Base-by-base conservation (phyloP, 2,797 vertebrate species). In the Coregonus sp. region DNA sequence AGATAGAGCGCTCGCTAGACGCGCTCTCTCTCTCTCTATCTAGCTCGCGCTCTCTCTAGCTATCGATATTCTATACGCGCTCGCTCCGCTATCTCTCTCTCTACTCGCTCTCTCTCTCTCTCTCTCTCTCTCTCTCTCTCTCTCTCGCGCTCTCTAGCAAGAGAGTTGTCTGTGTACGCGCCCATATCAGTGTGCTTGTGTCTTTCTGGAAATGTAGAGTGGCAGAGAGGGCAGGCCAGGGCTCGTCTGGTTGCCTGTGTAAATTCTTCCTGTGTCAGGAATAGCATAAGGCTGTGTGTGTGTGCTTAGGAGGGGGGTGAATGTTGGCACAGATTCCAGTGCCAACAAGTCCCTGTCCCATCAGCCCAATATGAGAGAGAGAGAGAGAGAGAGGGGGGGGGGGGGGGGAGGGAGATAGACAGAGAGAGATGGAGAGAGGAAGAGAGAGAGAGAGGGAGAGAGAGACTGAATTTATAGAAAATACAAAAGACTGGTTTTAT, bases 201-300 rank as follows among this genome's bases (percentile, higher is more conserved):
- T 50, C 63, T 31, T 54, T 76, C 61, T 73, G 72, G 73, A 74
- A 47, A 70, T 75, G 73, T 81, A 78, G 75, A 77, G 73, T 75
- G 75, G 72, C 73, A 73, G 20, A 33, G n/a, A 20, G 72, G 78
- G 81, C 90, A 87, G 83, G 92, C 85, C 74, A 67, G 83, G 86
- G 80, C 91, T 86, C 87, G 90, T 86, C 84, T 82, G 74, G 73
- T 78, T 81, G 77, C 79, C 78, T 84, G 84, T 87, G 83, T 86
- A 85, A 86, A 92, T 91, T 89, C 86, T 89, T 90, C 81, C 63
- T 82, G 80, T 74, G 84, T 89, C 85, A 89, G 86, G 83, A 92
- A 92, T 89, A 92, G 90, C 80, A 86, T 20, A 70, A 59, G 80
- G 73, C 76, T 63, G 72, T 40, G 51, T 78, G 52, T 69, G 29